Evolutionary conservation across 1,140 invertebrate species (phyloP), one percentile per base, ranked within the genome.

Genomic region (Ephestia elutella): DNA sequence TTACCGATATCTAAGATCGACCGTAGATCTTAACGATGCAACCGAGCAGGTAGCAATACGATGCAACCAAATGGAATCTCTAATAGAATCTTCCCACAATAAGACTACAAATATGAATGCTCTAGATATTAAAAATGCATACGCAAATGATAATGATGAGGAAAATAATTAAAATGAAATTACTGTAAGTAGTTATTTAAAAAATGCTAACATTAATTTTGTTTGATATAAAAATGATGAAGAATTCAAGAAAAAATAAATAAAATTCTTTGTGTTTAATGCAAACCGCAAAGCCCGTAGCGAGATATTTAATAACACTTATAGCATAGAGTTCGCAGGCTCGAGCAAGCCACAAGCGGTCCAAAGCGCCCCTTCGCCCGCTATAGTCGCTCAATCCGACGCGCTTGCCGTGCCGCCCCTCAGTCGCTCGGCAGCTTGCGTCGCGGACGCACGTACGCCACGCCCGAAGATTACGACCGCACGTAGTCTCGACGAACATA

Each of bases 361-460:
- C 68, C 62, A 65, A 74, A 75, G 79, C 79, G 80, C 72, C 66
- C 72, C 69, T 70, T 75, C 72, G 71, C 72, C 68, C 68, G 68
- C 65, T 62, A 32, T 32, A 69, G 61, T 70, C 67, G 65, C 60
- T 78, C 65, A 66, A 63, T 72, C 66, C 64, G 61, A 55, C 60
- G 61, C 59, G 57, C 54, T 60, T 57, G 53, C 66, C 55, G 57
- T 35, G 61, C 67, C 62, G 59, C 54, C 65, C 65, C 61, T 80
- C 82, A 85, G 82, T 87, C 76, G 75, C 71, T 79, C 73, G 71
- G 56, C 72, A 71, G 76, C 65, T 49, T 50, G 60, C 65, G 73
- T 66, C 60, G 80, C 49, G 71, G 25, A 61, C 48, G 65, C 69
- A 71, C 64, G 78, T 80, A 48, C 72, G 13, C 50, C 54, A 15